These are phyloP conservation scores for Augochlorella aurata DNA, from an alignment of 2,888 invertebrate genomes.

Conservation along the genomic window DNA sequence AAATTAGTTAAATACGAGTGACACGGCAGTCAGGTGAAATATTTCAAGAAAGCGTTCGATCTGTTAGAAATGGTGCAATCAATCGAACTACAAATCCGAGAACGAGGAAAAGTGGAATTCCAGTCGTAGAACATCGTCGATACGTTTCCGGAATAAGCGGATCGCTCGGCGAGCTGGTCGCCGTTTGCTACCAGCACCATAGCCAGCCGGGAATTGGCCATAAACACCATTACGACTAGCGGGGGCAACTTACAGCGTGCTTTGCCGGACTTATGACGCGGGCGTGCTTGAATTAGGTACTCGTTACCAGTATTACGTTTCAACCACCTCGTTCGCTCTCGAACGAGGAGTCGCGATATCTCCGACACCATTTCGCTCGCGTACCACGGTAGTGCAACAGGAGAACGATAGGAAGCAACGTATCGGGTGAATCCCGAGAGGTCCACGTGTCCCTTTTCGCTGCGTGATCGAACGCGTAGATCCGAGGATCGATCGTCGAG, in stretches of 20 bases:
- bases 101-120: slow-evolving; percentile 60
- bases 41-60: neutral
- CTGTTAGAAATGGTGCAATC: neutral
- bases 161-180: slow-evolving; percentile 41
- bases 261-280: slow-evolving; percentile 78
- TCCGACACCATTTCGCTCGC: slow-evolving; percentile 20
- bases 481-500: neutral
- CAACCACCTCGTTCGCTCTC: slow-evolving; percentile 63
- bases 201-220: slow-evolving; percentile 72
- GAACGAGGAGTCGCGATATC: slow-evolving; percentile 23
- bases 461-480: no score
- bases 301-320: slow-evolving; percentile 79
- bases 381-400: slow-evolving; percentile 15
- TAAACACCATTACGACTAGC: slow-evolving; percentile 79
- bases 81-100: neutral
- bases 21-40: neutral
- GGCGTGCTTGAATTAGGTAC: slow-evolving; percentile 77
- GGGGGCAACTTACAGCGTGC: slow-evolving; percentile 76
- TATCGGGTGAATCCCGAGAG: slow-evolving; percentile 12
- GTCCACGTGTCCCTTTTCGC: neutral
- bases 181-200: slow-evolving; percentile 59
- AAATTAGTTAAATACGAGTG: no score
- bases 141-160: slow-evolving; percentile 66
- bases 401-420: neutral
- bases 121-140: slow-evolving; percentile 51